phyloP scores from a whole-genome alignment of 2,113 vertebrate genomes.

The Oryzias curvinotus region DNA sequence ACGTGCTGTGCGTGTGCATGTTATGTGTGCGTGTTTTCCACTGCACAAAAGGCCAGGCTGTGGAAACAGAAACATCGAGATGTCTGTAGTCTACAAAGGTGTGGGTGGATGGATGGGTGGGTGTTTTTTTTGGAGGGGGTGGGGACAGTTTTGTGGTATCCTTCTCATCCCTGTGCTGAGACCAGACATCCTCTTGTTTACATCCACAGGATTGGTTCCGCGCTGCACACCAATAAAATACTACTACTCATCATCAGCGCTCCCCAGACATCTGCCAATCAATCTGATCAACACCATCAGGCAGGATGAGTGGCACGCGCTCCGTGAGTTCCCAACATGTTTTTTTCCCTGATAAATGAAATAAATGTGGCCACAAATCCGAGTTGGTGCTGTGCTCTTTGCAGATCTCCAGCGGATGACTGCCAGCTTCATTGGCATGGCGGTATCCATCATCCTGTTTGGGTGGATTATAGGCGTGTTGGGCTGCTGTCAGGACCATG shows the following conservation, averaged over 20 bases:
- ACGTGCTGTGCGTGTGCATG: not conserved
- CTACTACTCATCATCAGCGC: constrained; percentile 88
- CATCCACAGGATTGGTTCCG: constrained; percentile 78
- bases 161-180: constrained; percentile 38
- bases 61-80: constrained; percentile 51
- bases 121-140: constrained; percentile 16
- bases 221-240: constrained; percentile 90
- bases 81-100: constrained; percentile 49
- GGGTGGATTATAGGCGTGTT: constrained; percentile 90
- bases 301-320: constrained; percentile 91
- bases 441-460: constrained; percentile 90
- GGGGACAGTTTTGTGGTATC: constrained; percentile 40
- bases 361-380: not conserved
- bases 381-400: constrained; percentile 17
- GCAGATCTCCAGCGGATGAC: constrained; percentile 92
- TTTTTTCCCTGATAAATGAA: not conserved
- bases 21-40: constrained; percentile 15
- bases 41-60: constrained; percentile 40
- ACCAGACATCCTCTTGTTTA: constrained; percentile 57
- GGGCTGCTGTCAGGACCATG: constrained; percentile 90
- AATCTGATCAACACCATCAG: constrained; percentile 90
- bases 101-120: constrained; percentile 57
- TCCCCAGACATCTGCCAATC: constrained; percentile 86
- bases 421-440: constrained; percentile 93
- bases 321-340: constrained; percentile 81